Evolutionary conservation across 2,113 vertebrate species (phyloP).

Genomic region (Sturnus vulgaris): DNA sequence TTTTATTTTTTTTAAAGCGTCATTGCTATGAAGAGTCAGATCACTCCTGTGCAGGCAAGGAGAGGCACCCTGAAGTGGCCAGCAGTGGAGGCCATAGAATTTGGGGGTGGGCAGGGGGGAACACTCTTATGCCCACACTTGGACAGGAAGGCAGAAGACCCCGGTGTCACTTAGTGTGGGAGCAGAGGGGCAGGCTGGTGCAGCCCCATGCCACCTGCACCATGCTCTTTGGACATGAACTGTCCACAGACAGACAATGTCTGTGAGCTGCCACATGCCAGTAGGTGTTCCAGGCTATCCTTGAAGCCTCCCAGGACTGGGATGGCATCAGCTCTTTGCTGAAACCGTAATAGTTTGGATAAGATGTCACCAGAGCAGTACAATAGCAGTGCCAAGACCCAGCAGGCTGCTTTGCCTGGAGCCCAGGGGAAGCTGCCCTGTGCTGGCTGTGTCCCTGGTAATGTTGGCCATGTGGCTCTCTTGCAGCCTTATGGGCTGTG

Average conservation of each 20-base stretch:
- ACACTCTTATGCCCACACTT: no score
- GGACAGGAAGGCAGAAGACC: background rate
- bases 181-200: background rate
- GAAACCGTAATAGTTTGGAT: accelerated
- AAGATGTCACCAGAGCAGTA: background rate
- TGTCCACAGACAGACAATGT: accelerated
- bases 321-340: background rate
- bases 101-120: background rate
- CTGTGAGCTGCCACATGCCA: background rate
- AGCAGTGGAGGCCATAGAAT: background rate
- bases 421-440: background rate
- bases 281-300: background rate
- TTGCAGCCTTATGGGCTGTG: background rate
- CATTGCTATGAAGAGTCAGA: background rate
- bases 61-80: background rate
- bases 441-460: background rate
- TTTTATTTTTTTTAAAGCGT: background rate
- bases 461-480: background rate
- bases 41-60: accelerated
- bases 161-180: accelerated
- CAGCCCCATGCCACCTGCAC: accelerated
- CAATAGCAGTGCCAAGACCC: background rate
- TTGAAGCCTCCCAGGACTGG: background rate
- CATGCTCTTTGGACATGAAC: accelerated
- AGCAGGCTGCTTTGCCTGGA: background rate